Evolutionary conservation across 2,797 vertebrate species (phyloP).

Genomic region (Tarsius wallacei): DNA sequence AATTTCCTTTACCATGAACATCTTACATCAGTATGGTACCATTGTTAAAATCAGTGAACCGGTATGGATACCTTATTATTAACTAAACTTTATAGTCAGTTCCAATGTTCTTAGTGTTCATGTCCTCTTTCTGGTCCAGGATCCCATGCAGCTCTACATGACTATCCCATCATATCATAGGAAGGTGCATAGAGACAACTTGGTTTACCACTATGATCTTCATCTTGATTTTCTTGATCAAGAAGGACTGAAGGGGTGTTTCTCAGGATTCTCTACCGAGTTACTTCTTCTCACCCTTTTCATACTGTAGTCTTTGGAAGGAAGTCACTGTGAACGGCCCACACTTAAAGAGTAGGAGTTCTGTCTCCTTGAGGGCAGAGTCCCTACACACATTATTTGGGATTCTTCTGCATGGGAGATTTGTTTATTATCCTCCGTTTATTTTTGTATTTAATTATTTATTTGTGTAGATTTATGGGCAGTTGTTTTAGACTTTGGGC

Average conservation of each 20-base stretch:
- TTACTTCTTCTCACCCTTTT: not conserved
- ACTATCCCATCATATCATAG: not conserved
- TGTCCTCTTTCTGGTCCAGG: not conserved
- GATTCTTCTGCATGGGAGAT: not conserved
- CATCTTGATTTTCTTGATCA: not conserved
- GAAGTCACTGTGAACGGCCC: not conserved
- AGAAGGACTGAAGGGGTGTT: not conserved
- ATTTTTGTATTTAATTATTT: slow-evolving; percentile 12
- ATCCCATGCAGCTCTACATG: not conserved
- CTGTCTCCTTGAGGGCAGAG: no score
- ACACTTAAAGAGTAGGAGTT: no score
- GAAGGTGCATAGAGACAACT: not conserved
- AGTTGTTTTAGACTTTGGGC: not conserved
- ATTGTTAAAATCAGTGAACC: not conserved
- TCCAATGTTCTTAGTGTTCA: not conserved
- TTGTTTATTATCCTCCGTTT: not conserved
- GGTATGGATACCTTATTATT: not conserved
- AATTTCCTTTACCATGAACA: not conserved
- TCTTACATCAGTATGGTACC: not conserved
- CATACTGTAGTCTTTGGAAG: not conserved
- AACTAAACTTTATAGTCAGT: not conserved
- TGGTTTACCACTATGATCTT: not conserved
- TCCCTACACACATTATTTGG: no score
- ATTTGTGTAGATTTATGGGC: slow-evolving; percentile 12
- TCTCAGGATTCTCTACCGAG: not conserved